phyloP scores from a whole-genome alignment of 2,888 invertebrate species.

The Drosophila cognata region DNA sequence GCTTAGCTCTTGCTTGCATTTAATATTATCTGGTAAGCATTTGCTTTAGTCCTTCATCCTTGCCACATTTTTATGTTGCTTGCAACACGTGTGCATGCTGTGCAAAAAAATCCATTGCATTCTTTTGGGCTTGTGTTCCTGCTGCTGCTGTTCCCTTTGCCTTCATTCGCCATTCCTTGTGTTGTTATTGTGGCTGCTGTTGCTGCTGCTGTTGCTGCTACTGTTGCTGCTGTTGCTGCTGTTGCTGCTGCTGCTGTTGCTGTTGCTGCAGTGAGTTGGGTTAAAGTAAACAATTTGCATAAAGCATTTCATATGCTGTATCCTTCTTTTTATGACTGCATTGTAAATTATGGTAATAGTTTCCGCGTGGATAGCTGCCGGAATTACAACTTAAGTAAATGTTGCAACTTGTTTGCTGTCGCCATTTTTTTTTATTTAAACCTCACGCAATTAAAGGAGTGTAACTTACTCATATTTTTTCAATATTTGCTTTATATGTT shows the following conservation, averaged over 20 bases:
- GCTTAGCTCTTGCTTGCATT: slow-evolving; percentile 55
- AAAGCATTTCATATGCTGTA: slow-evolving; percentile 68
- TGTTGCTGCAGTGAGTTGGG: slow-evolving; percentile 20
- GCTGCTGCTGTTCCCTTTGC: slow-evolving; percentile 12
- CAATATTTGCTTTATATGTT: not conserved
- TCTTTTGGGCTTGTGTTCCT: slow-evolving; percentile 26
- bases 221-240: not conserved
- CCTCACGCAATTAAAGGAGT: not conserved
- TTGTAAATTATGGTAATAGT: slow-evolving; percentile 53
- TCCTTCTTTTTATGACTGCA: slow-evolving; percentile 45
- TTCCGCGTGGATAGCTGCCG: slow-evolving; percentile 32
- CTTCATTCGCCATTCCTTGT: slow-evolving; percentile 20
- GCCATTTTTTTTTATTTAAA: not conserved
- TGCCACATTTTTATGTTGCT: slow-evolving; percentile 7
- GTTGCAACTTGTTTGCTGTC: slow-evolving; percentile 21
- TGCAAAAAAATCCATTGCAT: slow-evolving; percentile 57
- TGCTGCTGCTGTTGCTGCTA: slow-evolving; percentile 16
- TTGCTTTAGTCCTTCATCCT: slow-evolving; percentile 46
- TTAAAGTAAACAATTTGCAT: slow-evolving; percentile 71
- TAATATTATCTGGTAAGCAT: slow-evolving; percentile 61
- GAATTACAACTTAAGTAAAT: slow-evolving; percentile 48
- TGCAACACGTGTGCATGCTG: slow-evolving; percentile 52
- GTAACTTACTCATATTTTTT: not conserved
- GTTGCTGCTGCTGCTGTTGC: not conserved
- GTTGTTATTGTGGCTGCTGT: slow-evolving; percentile 20